Conservation (phyloP, 2,888 invertebrate species). For the Lasius platythorax region DNA sequence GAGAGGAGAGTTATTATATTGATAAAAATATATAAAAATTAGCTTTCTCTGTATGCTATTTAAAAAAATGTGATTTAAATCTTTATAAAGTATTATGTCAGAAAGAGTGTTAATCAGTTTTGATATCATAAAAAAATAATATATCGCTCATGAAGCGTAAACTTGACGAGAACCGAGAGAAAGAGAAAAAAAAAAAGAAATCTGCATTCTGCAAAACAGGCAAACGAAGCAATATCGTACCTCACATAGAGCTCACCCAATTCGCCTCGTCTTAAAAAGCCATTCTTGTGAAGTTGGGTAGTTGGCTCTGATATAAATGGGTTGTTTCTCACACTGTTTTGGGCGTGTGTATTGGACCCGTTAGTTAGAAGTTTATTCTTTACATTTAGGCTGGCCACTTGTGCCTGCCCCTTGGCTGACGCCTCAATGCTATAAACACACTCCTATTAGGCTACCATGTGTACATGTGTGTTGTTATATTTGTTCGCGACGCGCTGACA, state of each 20-base stretch:
- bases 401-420: conserved; percentile 82
- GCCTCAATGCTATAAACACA: conserved; percentile 85
- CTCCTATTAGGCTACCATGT: conserved; percentile 78
- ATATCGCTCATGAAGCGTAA: not conserved
- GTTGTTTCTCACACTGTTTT: conserved; percentile 81
- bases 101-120: not conserved
- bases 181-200: conserved; percentile 12
- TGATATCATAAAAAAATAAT: not conserved
- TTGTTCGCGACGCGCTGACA: conserved; percentile 52
- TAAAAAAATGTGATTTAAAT: not conserved
- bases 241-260: conserved; percentile 86
- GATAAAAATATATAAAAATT: not conserved
- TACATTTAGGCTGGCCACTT: conserved; percentile 83
- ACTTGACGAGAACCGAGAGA: not conserved
- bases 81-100: conserved; percentile 1
- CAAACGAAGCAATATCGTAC: conserved; percentile 84
- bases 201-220: conserved; percentile 74
- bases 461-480: conserved; percentile 63
- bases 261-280: conserved; percentile 85
- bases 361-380: conserved; percentile 84
- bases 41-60: not conserved
- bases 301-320: conserved; percentile 81
- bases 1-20: not conserved
- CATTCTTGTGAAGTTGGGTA: conserved; percentile 82
- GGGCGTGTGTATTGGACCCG: conserved; percentile 82